Base-by-base conservation (phyloP, 2,797 vertebrate genomes). In the Zalophus californianus region DNA sequence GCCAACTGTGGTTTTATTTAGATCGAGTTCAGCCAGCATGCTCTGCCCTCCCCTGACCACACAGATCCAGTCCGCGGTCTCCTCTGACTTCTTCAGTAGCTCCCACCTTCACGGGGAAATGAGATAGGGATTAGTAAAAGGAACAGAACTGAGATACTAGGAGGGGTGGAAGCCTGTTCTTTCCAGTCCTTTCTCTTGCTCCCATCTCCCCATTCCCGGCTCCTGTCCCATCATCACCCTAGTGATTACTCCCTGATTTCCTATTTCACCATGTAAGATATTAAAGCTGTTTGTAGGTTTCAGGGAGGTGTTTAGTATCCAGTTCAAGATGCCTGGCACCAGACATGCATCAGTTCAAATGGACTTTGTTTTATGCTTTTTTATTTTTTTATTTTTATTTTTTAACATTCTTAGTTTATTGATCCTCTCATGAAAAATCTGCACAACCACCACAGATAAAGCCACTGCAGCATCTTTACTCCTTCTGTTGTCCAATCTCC, bases 331-430 rank as follows among this genome's bases (percentile, higher is more conserved):
- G 75, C 50, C 84, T 73, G 4, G 2, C 79, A 15, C 58, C 91
- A 29, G 38, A n/a, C 77, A 18, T 56, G 16, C 23, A 52, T 93
- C 32, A 7, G 10, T 44, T 86, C 7, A 56, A 87, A 96, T 62
- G 78, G 0, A 94, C 86, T 96, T 93, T 83, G 86, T 35, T 27
- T 94, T 62, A 92, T 93, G 52, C 7, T 91, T 82, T 94, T 90
- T 54, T 79, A 88, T 91, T 84, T 84, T 62, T 56, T 38, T 38
- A 38, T 38, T 38, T 38, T 38, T 38, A 38, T 38, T 38, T 38
- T 38, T 38, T 38, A 38, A 38, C 38, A 38, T 38, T 38, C 38
- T 38, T 38, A 38, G 38, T 38, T 38, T 38, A 38, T 38, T 38
- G 38, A 38, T 38, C 38, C 38, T 38, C 38, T 38, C 38, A 38